Evolutionary conservation across 2,113 vertebrate genomes (phyloP).

Genomic region (Ochotona princeps): DNA sequence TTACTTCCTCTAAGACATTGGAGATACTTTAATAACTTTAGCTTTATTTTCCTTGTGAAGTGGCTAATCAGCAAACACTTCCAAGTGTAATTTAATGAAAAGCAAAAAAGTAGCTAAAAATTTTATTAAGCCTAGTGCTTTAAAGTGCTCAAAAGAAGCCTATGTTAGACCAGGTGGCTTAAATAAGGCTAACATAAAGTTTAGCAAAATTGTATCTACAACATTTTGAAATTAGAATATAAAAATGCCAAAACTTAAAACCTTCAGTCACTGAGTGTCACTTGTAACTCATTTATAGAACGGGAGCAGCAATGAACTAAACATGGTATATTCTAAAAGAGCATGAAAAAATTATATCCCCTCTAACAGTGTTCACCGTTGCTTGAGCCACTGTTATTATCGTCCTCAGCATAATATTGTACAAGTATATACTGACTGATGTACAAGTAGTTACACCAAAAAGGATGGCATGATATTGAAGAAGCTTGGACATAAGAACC

Average conservation of each 20-base stretch:
- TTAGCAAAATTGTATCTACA: conserved; percentile 1
- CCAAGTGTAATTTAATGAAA: conserved; percentile 76
- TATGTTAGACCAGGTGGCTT: conserved; percentile 47
- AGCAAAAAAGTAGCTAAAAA: conserved; percentile 63
- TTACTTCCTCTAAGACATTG: conserved; percentile 63
- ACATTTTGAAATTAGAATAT: conserved; percentile 50
- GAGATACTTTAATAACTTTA: conserved; percentile 74
- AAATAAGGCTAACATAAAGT: conserved; percentile 31
- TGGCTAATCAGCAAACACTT: conserved; percentile 74
- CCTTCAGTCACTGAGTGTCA: background rate
- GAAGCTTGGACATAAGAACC: background rate
- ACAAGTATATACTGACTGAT: background rate
- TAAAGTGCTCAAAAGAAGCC: conserved; percentile 32
- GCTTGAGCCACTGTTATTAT: background rate
- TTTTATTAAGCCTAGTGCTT: conserved; percentile 72
- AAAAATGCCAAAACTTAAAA: conserved; percentile 40
- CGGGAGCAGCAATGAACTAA: conserved; percentile 24
- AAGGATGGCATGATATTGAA: background rate
- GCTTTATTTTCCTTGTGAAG: conserved; percentile 68
- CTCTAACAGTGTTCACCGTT: background rate
- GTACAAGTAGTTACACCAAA: background rate
- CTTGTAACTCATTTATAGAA: background rate
- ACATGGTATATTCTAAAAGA: conserved; percentile 35
- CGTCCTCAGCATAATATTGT: background rate
- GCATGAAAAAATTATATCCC: background rate